These are phyloP conservation scores for Podarcis cretensis DNA, from an alignment of 2,113 vertebrate species.

Conservation along the genomic window DNA sequence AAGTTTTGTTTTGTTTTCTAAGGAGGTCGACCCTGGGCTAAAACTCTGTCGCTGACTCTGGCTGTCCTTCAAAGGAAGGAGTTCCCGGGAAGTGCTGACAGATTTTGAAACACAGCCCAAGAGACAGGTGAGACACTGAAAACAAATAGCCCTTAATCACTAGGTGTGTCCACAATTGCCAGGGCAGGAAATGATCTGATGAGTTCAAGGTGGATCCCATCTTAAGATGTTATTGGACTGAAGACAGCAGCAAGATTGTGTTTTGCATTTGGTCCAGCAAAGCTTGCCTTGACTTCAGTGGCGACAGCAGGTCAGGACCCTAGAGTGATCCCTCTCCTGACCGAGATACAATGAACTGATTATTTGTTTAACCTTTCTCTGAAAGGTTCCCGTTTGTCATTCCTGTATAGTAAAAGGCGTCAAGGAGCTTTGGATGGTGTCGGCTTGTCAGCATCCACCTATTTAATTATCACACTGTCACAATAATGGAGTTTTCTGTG, in stretches of 20 bases:
- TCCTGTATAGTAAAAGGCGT: too few relatives aligned
- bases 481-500: too few relatives aligned
- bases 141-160: background rate
- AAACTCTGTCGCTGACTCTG: background rate
- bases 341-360: too few relatives aligned
- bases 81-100: conserved; percentile 40
- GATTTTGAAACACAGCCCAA: conserved; percentile 4
- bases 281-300: too few relatives aligned
- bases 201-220: background rate
- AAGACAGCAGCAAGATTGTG: background rate
- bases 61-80: background rate
- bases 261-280: too few relatives aligned
- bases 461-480: too few relatives aligned
- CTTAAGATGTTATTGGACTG: background rate
- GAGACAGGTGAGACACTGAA: background rate
- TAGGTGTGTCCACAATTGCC: background rate
- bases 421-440: too few relatives aligned
- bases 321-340: too few relatives aligned
- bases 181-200: background rate
- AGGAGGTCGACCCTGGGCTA: background rate
- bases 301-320: too few relatives aligned
- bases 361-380: too few relatives aligned
- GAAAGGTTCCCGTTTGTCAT: too few relatives aligned
- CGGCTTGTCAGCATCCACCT: too few relatives aligned
- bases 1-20: background rate